Conservation (phyloP, 2,797 vertebrate genomes). For the Nannoperca australis region DNA sequence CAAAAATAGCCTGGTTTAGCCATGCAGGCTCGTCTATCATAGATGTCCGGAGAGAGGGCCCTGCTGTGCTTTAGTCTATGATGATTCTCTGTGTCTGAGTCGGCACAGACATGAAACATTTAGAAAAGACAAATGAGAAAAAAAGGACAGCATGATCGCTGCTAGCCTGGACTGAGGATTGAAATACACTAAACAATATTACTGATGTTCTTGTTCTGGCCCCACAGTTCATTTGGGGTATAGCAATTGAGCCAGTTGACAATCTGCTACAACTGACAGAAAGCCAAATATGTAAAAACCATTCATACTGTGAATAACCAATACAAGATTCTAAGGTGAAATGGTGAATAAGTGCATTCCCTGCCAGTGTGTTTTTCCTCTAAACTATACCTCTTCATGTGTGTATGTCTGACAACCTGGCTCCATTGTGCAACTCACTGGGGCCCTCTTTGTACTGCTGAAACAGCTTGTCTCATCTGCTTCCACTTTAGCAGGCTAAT, state of each 20-base stretch:
- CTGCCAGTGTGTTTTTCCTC: background rate
- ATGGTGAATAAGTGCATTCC: background rate
- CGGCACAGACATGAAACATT: constrained; percentile 28
- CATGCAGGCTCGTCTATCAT: constrained; percentile 41
- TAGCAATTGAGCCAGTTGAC: background rate
- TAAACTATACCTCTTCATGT: constrained; percentile 24
- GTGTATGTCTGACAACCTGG: constrained; percentile 35
- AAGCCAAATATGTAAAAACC: constrained; percentile 1
- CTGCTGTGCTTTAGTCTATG: constrained; percentile 43
- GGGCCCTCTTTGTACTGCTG: constrained; percentile 38
- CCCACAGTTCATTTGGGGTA: background rate
- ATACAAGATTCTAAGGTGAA: constrained; percentile 2
- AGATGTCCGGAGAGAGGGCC: constrained; percentile 18
- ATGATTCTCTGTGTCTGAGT: constrained; percentile 9
- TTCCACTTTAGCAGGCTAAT: constrained; percentile 62
- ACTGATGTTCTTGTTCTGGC: constrained; percentile 5
- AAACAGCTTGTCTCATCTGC: constrained; percentile 67
- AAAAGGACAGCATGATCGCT: constrained; percentile 23
- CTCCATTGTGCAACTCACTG: constrained; percentile 45
- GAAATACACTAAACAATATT: constrained; percentile 8
- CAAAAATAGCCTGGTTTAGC: constrained; percentile 54
- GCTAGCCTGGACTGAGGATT: background rate
- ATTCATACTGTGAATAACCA: background rate
- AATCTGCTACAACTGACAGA: constrained; percentile 20
- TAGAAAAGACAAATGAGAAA: constrained; percentile 23